Conservation (phyloP, 2,888 invertebrate species). For the Halocaridina rubra region DNA sequence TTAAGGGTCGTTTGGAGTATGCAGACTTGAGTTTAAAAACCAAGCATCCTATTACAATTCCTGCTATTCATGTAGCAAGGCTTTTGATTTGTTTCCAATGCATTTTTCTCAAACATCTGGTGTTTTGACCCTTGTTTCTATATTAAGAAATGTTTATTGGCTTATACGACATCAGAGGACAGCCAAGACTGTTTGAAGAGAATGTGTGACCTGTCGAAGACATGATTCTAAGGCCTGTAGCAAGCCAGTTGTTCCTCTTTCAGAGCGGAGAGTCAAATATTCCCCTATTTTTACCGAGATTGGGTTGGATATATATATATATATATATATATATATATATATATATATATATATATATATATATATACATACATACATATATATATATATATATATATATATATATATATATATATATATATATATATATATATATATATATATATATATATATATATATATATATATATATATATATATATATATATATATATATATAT, state of each 20-base stretch:
- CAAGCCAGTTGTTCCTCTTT: slow-evolving; percentile 26
- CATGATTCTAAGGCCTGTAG: not conserved
- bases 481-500: not conserved
- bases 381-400: not conserved
- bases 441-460: not conserved
- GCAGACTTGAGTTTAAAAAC: not conserved
- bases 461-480: not conserved
- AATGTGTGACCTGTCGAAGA: not conserved
- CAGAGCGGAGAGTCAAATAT: slow-evolving; percentile 33
- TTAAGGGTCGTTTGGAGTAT: not conserved
- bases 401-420: not conserved
- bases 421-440: not conserved
- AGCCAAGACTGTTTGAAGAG: not conserved
- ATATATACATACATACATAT: not conserved
- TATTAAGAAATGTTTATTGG: not conserved
- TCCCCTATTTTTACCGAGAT: slow-evolving; percentile 40
- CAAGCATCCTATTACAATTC: not conserved
- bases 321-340: too few species aligned
- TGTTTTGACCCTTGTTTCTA: not conserved
- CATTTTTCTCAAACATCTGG: not conserved
- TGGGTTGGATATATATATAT: too few species aligned
- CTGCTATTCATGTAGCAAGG: not conserved
- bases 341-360: not conserved
- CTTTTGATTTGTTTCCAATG: not conserved
- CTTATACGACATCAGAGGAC: not conserved